Conservation (phyloP, 1,140 invertebrate species). For the Magallana gigas region DNA sequence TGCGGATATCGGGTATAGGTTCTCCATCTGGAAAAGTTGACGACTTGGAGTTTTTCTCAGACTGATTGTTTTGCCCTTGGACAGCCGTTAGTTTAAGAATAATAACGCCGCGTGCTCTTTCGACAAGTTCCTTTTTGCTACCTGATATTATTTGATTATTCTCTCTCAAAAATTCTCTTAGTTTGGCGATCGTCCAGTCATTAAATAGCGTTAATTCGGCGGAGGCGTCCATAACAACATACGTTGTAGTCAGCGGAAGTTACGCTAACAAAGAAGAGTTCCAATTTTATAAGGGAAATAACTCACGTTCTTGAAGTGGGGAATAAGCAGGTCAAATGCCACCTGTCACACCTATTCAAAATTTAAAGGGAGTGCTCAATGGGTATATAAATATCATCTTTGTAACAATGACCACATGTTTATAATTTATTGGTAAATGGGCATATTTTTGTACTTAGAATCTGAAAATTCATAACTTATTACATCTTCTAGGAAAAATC, state of each 20-base stretch:
- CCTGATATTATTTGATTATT: background rate
- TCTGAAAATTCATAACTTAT: no score
- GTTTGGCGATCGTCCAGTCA: background rate
- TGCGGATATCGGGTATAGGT: slow-evolving; percentile 39
- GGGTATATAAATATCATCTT: no score
- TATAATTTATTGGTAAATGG: no score
- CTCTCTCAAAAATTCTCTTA: background rate
- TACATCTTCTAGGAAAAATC: no score
- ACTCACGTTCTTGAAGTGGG: background rate
- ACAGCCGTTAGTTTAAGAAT: background rate
- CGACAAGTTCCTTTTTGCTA: background rate
- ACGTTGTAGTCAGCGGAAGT: background rate
- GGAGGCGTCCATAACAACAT: background rate
- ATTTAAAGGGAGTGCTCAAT: background rate
- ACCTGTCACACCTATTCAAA: slow-evolving; percentile 33
- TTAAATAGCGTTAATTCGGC: background rate
- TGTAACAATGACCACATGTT: no score
- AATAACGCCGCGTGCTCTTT: background rate
- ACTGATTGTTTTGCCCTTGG: background rate
- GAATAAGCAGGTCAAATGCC: slow-evolving; percentile 1
- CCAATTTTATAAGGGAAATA: background rate
- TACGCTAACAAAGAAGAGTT: background rate
- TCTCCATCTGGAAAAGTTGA: slow-evolving; percentile 44
- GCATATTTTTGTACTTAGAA: no score
- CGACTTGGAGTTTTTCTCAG: background rate